Conservation (phyloP, 1,140 invertebrate species). For the Homalodisca vitripennis region DNA sequence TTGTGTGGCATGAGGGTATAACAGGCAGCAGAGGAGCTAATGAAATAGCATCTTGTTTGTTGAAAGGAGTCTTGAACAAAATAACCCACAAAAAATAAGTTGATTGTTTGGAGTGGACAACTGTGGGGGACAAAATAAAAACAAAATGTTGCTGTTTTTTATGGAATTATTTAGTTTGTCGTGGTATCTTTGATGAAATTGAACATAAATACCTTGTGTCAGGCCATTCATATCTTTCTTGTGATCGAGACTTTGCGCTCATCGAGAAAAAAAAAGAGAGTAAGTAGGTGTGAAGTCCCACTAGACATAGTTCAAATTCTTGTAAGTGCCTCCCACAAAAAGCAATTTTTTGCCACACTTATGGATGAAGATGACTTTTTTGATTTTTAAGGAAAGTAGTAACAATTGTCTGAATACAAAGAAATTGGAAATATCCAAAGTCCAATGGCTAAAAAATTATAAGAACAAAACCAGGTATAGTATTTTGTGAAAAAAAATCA, state of each 20-base stretch:
- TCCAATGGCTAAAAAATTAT: constrained; percentile 26
- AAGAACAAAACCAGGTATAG: constrained; percentile 18
- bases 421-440: constrained; percentile 29
- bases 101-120: constrained; percentile 24
- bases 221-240: constrained; percentile 5
- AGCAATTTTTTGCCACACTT: constrained; percentile 27
- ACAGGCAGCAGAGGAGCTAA: constrained; percentile 33
- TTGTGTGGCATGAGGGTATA: constrained; percentile 38
- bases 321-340: constrained; percentile 24
- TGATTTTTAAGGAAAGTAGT: constrained; percentile 29
- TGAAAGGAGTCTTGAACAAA: constrained; percentile 13
- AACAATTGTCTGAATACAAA: constrained; percentile 16
- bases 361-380: constrained; percentile 28
- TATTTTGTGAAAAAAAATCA: constrained; percentile 20
- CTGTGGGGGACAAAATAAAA: constrained; percentile 23
- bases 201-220: constrained; percentile 4
- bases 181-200: neutral
- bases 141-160: constrained; percentile 9
- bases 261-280: constrained; percentile 32
- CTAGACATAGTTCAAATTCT: constrained; percentile 28
- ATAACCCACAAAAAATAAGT: constrained; percentile 22
- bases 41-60: constrained; percentile 27
- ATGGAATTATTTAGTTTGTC: neutral
- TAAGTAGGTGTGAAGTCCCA: constrained; percentile 30
- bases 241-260: constrained; percentile 30